Evolutionary conservation across 2,888 invertebrate species (phyloP).

Genomic region (Epirrhoe alternata): DNA sequence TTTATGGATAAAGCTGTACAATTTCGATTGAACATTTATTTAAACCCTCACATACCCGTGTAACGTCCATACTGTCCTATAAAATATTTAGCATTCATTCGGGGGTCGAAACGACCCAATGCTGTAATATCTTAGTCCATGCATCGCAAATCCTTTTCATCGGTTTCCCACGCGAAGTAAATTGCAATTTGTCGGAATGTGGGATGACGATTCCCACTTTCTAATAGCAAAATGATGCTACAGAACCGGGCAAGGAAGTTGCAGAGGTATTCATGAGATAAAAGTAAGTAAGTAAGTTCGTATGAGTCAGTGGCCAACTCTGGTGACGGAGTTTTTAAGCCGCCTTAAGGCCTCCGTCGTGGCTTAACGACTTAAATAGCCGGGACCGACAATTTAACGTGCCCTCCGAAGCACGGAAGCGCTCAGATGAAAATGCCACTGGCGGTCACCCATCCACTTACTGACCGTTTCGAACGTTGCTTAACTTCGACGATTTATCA

Average conservation of each 20-base stretch:
- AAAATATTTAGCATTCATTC: neutral
- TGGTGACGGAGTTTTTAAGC: too few relatives aligned
- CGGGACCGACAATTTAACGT: too few relatives aligned
- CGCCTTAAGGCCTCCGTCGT: too few relatives aligned
- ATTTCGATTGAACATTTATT: neutral
- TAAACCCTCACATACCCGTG: neutral
- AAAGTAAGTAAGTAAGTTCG: too few relatives aligned
- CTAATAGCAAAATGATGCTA: constrained; percentile 26
- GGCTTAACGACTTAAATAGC: too few relatives aligned
- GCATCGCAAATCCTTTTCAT: constrained; percentile 25
- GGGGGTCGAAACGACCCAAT: constrained; percentile 4
- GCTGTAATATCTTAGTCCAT: neutral
- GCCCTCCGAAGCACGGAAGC: too few relatives aligned
- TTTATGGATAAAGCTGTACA: neutral
- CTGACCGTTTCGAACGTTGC: too few relatives aligned
- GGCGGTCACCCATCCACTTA: too few relatives aligned
- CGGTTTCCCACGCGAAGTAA: constrained; percentile 26
- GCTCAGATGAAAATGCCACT: too few relatives aligned
- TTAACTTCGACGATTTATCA: too few relatives aligned
- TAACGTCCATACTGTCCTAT: neutral
- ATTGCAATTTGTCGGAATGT: constrained; percentile 30
- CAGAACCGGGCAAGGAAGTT: constrained; percentile 4
- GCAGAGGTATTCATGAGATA: too few relatives aligned
- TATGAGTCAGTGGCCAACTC: too few relatives aligned
- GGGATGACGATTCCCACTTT: constrained; percentile 26